Conservation (phyloP, 2,113 vertebrate species). For the Trichomycterus rosablanca region DNA sequence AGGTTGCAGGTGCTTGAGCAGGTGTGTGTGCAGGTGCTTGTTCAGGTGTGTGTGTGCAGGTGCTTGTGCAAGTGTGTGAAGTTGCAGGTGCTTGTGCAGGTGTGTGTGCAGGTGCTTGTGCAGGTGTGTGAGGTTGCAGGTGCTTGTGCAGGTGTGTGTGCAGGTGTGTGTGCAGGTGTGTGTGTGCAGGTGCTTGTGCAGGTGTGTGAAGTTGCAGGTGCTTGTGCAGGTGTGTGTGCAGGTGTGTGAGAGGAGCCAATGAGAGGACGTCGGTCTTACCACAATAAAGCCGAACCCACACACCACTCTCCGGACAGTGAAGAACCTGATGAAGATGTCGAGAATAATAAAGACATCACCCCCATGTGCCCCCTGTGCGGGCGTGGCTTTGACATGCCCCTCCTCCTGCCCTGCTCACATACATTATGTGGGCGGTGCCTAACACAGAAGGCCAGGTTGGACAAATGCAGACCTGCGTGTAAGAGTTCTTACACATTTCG, state of each 20-base stretch:
- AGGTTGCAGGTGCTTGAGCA: too few relatives aligned
- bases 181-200: too few relatives aligned
- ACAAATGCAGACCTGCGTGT: background rate
- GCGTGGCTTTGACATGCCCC: slow-evolving; percentile 24
- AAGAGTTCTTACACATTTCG: background rate
- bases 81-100: too few relatives aligned
- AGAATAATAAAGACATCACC: slow-evolving; percentile 22
- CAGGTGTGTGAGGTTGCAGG: too few relatives aligned
- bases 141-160: too few relatives aligned
- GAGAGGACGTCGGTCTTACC: slow-evolving; percentile 23
- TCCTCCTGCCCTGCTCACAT: slow-evolving; percentile 66
- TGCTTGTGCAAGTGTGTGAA: too few relatives aligned
- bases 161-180: background rate
- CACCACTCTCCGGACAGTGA: background rate
- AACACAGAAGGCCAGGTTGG: slow-evolving; percentile 22
- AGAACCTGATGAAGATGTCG: slow-evolving; percentile 4
- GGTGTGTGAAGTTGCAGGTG: too few relatives aligned
- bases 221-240: too few relatives aligned
- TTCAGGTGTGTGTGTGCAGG: background rate
- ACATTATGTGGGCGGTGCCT: slow-evolving; percentile 57
- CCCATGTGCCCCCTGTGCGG: slow-evolving; percentile 53
- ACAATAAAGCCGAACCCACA: background rate
- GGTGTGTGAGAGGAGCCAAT: slow-evolving; percentile 30
- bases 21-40: background rate
- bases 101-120: background rate